phyloP scores from a whole-genome alignment of 2,113 vertebrate genomes.

The Corythaeola cristata region DNA sequence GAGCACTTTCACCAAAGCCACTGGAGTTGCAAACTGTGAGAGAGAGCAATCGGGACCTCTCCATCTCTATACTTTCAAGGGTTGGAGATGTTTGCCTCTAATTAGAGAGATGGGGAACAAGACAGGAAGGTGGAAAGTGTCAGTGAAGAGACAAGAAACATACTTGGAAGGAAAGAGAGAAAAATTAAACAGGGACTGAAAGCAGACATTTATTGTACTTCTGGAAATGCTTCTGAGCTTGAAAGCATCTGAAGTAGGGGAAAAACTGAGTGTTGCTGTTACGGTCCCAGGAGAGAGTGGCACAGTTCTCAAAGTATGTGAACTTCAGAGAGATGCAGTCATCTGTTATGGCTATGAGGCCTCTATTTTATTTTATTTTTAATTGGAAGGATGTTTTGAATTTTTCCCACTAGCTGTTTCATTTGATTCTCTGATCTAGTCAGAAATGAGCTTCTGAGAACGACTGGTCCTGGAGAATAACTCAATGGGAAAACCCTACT shows the following conservation, averaged over 20 bases:
- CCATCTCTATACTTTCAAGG: not conserved
- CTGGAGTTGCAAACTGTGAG: not conserved
- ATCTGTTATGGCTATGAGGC: not conserved
- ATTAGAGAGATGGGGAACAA: not conserved
- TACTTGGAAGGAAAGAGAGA: not conserved
- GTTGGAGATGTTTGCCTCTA: not conserved
- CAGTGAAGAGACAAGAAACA: not conserved
- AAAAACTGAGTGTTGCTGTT: not conserved
- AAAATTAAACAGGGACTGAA: not conserved
- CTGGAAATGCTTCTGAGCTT: not conserved
- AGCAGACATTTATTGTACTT: not conserved
- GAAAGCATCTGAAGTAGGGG: not conserved
- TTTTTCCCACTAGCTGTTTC: conserved; percentile 25
- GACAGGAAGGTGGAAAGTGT: not conserved
- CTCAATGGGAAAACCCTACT: not conserved
- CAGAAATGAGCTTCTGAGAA: not conserved
- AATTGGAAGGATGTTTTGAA: conserved; percentile 25
- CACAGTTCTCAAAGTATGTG: not conserved
- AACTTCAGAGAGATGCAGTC: not conserved
- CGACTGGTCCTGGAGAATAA: not conserved
- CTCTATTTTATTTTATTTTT: conserved; percentile 23
- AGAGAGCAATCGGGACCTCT: not conserved
- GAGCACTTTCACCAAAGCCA: not conserved
- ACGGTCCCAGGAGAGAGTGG: not conserved
- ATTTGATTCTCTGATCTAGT: not conserved